Evolutionary conservation across 2,797 vertebrate genomes (phyloP).

Genomic region (Takifugu rubripes): DNA sequence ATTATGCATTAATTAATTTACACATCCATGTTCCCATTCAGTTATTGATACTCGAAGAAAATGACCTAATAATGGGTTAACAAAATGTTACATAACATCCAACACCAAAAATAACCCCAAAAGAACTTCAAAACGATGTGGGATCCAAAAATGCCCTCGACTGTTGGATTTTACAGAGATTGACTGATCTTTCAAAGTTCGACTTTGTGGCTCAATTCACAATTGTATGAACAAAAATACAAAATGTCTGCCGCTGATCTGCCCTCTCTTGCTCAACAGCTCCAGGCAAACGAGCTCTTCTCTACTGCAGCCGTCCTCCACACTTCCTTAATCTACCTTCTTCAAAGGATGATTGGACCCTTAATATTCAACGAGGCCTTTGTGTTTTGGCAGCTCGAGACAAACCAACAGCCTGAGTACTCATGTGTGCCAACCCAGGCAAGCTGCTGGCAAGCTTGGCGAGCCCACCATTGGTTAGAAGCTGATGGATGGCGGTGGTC

Average conservation of each 20-base stretch:
- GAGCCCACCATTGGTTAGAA: conserved; percentile 90
- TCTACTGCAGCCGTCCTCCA: conserved; percentile 25
- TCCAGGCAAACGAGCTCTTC: conserved; percentile 31
- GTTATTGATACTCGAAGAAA: conserved; percentile 25
- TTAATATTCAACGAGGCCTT: conserved; percentile 68
- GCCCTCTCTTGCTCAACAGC: conserved; percentile 25
- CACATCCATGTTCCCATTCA: conserved; percentile 11
- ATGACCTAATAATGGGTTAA: conserved; percentile 43
- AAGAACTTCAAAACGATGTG: too few species aligned
- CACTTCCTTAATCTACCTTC: conserved; percentile 42
- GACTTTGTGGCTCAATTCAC: conserved; percentile 22
- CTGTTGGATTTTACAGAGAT: not conserved
- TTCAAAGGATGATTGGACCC: conserved; percentile 47
- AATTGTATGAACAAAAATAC: conserved; percentile 39
- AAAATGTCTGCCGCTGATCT: conserved; percentile 22
- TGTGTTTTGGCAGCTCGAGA: conserved; percentile 72
- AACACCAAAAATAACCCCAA: too few species aligned
- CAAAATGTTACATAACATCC: conserved; percentile 15
- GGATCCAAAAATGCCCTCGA: conserved; percentile 31
- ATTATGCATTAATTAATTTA: conserved; percentile 32
- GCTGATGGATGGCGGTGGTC: conserved; percentile 92
- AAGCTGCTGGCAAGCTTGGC: conserved; percentile 92
- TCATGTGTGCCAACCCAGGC: conserved; percentile 92
- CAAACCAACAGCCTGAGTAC: conserved; percentile 89
- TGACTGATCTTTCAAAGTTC: conserved; percentile 4